These are phyloP conservation scores for Leucophenga maculata DNA, from an alignment of 2,888 invertebrate genomes.

Conservation along the genomic window DNA sequence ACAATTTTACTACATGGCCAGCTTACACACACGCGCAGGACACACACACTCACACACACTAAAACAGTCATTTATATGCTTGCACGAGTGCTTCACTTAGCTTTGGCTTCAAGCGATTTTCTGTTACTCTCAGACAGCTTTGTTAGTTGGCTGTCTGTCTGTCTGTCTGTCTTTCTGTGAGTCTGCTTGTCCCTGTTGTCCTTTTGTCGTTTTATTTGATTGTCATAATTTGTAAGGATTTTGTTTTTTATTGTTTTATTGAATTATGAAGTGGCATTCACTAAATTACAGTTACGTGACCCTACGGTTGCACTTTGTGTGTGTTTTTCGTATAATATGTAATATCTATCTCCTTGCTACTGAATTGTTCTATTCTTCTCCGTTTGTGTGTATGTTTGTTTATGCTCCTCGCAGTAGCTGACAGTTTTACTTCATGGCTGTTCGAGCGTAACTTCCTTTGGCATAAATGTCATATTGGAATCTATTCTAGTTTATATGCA, in stretches of 20 bases:
- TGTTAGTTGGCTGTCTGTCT: background rate
- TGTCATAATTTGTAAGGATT: slow-evolving; percentile 61
- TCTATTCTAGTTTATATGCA: slow-evolving; percentile 10
- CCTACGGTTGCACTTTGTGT: slow-evolving; percentile 31
- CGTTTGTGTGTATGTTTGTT: slow-evolving; percentile 18
- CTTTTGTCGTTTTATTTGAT: slow-evolving; percentile 53
- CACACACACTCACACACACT: background rate
- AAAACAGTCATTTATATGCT: background rate
- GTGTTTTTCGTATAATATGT: too few relatives aligned
- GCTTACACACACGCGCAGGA: background rate
- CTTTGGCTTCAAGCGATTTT: background rate
- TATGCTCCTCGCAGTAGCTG: slow-evolving; percentile 39
- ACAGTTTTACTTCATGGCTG: background rate
- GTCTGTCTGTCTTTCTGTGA: background rate
- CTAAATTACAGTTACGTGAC: slow-evolving; percentile 62
- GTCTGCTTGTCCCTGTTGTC: background rate
- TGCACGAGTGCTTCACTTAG: background rate
- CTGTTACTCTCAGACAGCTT: background rate
- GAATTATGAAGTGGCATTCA: slow-evolving; percentile 67
- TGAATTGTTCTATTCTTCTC: background rate
- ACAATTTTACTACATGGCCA: slow-evolving; percentile 11
- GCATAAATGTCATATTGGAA: background rate
- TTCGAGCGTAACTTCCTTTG: slow-evolving; percentile 3
- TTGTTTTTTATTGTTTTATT: slow-evolving; percentile 66
- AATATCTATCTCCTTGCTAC: background rate